Percentiles rank a stretch among this genome's conserved stretches.
Evolutionary conservation across 1,140 invertebrate genomes (phyloP).

Genomic region (Lycorma delicatula): DNA sequence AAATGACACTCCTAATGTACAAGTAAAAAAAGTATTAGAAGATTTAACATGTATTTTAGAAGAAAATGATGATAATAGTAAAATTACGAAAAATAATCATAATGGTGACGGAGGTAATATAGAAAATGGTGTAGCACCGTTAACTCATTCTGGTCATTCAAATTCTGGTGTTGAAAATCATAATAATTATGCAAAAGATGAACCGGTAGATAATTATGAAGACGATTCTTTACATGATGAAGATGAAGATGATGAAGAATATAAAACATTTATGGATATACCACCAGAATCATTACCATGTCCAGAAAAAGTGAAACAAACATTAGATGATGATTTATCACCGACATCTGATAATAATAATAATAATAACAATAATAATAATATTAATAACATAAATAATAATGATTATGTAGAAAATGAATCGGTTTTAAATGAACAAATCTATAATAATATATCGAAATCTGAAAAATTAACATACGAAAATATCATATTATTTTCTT

Average conservation of each 20-base stretch:
- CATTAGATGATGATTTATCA: too few species aligned
- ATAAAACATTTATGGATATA: slow-evolving; percentile 10
- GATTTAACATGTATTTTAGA: slow-evolving; percentile 47
- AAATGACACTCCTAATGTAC: slow-evolving; percentile 60
- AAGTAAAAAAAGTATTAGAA: slow-evolving; percentile 54
- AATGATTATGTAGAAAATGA: too few species aligned
- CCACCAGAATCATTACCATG: slow-evolving; percentile 7
- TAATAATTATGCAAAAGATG: neutral
- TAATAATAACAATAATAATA: too few species aligned
- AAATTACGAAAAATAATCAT: neutral
- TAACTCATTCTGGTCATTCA: slow-evolving; percentile 4
- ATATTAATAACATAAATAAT: too few species aligned
- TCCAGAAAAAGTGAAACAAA: slow-evolving; percentile 7
- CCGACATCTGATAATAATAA: too few species aligned
- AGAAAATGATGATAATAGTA: slow-evolving; percentile 3
- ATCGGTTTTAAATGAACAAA: too few species aligned
- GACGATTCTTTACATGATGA: slow-evolving; percentile 3
- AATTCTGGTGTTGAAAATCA: too few species aligned
- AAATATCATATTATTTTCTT: too few species aligned
- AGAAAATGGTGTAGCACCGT: slow-evolving; percentile 1
- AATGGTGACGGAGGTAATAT: neutral
- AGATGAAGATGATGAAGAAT: neutral
- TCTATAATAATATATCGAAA: too few species aligned
- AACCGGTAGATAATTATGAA: slow-evolving; percentile 1
- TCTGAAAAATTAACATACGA: too few species aligned